Evolutionary conservation across 2,113 vertebrate genomes (phyloP).

Genomic region (Salvelinus fontinalis): DNA sequence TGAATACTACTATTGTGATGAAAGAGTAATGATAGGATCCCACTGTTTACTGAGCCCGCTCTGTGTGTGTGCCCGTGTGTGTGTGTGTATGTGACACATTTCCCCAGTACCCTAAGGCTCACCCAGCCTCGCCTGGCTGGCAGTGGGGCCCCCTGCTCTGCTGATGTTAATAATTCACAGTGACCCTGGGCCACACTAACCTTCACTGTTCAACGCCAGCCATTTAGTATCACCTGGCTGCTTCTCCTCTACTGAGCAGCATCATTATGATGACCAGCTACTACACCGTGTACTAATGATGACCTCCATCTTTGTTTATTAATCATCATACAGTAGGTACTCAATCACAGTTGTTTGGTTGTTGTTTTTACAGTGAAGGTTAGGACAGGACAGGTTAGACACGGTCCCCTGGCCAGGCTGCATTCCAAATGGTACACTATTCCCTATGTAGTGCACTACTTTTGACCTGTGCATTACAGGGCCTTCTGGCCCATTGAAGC

Average conservation of each 20-base stretch:
- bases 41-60: not conserved
- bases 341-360: constrained; percentile 12
- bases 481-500: too few relatives aligned
- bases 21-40: too few relatives aligned
- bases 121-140: constrained; percentile 51
- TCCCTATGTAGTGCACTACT: too few relatives aligned
- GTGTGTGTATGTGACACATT: constrained; percentile 38
- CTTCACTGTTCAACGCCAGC: constrained; percentile 50
- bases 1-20: too few relatives aligned
- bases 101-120: constrained; percentile 50
- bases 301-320: constrained; percentile 34
- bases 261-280: constrained; percentile 50
- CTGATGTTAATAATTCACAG: constrained; percentile 63
- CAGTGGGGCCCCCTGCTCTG: constrained; percentile 28
- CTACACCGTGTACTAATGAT: constrained; percentile 29
- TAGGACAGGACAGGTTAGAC: not conserved
- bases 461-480: too few relatives aligned
- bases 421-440: too few relatives aligned
- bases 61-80: not conserved
- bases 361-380: constrained; percentile 19
- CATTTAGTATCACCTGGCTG: constrained; percentile 57
- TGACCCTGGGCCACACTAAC: constrained; percentile 61
- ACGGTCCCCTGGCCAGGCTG: too few relatives aligned
- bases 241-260: constrained; percentile 18
- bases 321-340: constrained; percentile 15